A percentile compares a stretch with the other conserved stretches of the same genome.
Conservation (phyloP, 1,140 invertebrate genomes). For the Diplogasteroides magnus region DNA sequence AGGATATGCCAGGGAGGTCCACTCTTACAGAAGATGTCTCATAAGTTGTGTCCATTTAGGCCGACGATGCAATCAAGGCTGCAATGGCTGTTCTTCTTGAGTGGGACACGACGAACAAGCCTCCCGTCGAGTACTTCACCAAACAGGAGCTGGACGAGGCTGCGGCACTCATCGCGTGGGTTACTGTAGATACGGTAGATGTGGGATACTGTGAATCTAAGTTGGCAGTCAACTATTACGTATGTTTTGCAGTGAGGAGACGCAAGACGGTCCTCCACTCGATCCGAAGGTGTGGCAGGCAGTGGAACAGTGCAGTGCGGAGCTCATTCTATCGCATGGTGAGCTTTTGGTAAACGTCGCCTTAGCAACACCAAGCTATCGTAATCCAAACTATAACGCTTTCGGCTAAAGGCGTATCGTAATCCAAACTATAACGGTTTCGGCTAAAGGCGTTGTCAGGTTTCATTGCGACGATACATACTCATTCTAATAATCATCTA, state of each 20-base stretch:
- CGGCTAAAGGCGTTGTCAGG: too few relatives aligned
- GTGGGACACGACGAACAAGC: slow-evolving; percentile 44
- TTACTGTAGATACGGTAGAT: too few relatives aligned
- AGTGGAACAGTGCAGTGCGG: slow-evolving; percentile 39
- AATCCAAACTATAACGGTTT: too few relatives aligned
- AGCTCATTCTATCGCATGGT: slow-evolving; percentile 43
- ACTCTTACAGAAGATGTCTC: too few relatives aligned
- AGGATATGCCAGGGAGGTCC: too few relatives aligned
- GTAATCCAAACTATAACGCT: too few relatives aligned
- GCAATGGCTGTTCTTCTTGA: slow-evolving; percentile 69
- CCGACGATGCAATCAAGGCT: slow-evolving; percentile 90
- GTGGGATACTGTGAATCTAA: too few relatives aligned
- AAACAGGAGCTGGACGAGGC: slow-evolving; percentile 36
- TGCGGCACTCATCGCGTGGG: slow-evolving; percentile 32
- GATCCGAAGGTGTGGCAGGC: slow-evolving; percentile 45
- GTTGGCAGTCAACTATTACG: too few relatives aligned
- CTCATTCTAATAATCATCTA: too few relatives aligned
- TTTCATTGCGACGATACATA: too few relatives aligned
- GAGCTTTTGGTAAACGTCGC: slow-evolving; percentile 1
- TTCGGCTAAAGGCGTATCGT: too few relatives aligned
- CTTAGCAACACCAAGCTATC: not conserved
- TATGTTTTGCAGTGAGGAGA: slow-evolving; percentile 16
- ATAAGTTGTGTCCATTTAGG: slow-evolving; percentile 64
- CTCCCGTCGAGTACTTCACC: slow-evolving; percentile 31
- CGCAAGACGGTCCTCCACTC: slow-evolving; percentile 14